These are phyloP conservation scores for Limnephilus rhombicus DNA, from an alignment of 2,888 invertebrate genomes.

Conservation along the genomic window DNA sequence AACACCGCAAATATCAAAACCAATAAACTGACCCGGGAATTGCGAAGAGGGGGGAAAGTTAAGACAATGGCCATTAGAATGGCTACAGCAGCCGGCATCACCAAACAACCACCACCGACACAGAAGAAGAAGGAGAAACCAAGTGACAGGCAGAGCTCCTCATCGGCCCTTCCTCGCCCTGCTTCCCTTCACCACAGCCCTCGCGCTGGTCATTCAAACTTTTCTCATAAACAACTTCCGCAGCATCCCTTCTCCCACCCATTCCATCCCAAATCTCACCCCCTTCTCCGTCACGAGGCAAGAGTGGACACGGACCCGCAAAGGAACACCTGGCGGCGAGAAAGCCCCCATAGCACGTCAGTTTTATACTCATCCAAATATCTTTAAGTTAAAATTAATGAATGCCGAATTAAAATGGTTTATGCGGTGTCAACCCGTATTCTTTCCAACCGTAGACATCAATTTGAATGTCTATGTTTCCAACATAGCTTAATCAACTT, in stretches of 20 bases:
- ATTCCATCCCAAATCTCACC: background rate
- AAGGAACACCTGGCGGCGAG: background rate
- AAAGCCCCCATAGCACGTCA: background rate
- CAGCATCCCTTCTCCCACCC: background rate
- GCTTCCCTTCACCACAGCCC: background rate
- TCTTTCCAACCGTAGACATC: background rate
- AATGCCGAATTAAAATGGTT: background rate
- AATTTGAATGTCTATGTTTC: too few species aligned
- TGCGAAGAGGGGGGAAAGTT: background rate
- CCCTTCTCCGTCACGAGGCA: background rate
- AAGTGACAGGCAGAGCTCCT: background rate
- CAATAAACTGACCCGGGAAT: background rate
- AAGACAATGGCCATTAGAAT: background rate
- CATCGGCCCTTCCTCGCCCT: background rate
- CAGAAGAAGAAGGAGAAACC: background rate
- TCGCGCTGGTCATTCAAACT: conserved; percentile 6
- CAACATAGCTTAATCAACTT: background rate
- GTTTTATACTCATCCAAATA: background rate
- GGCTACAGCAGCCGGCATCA: background rate
- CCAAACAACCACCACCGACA: background rate
- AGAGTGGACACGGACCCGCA: background rate
- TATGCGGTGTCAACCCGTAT: background rate
- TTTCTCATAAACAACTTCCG: conserved; percentile 23
- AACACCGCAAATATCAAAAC: background rate
- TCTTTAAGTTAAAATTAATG: background rate